Evolutionary conservation across 1,140 invertebrate species (phyloP), one percentile per base, ranked within the genome.

Genomic region (Galendromus occidentalis): DNA sequence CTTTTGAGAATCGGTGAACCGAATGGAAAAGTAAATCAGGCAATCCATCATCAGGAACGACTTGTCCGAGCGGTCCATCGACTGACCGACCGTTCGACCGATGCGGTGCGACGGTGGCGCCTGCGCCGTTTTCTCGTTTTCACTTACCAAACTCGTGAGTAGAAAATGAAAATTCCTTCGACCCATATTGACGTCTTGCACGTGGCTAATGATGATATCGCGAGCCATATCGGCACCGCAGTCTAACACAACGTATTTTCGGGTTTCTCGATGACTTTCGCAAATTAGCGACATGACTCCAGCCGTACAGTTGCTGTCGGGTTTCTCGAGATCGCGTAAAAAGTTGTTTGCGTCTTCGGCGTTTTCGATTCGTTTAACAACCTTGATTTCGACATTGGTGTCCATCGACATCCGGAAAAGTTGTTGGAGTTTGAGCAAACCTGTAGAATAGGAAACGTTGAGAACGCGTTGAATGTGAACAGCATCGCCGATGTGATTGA

Each of bases 111-210:
- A n/a, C n/a, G n/a, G n/a, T n/a, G n/a, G 18, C 42, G 12, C 42
- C 42, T 44, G 42, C n/a, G 12, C n/a, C 42, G 12, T n/a, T 44
- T n/a, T n/a, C 42, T 44, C 18, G 44, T 20, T 65, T 59, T 42
- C n/a, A 69, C 85, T 87, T 77, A 91, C 89, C 80, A 92, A 78
- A 71, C 87, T 88, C 73, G 86, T 88, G 18, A 92, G 80, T 30
- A 92, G 81, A 76, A 91, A 93, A 74, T 93, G 90, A 77, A 90
- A 93, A 70, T 88, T 91, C 69, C 88, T 77, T 70, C 86, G 82
- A 42, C 87, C 88, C 47, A 92, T 79, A 22, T 86, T 80, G 22
- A 91, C 81, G 72, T 90, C 85, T 68, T 85, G 81, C 17, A 91
- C 89, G 76, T 92, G 88, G 64, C 81, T 82, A 66, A 90, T 84